Base-by-base conservation (phyloP, 1,140 invertebrate genomes). In the Halesus radiatus region DNA sequence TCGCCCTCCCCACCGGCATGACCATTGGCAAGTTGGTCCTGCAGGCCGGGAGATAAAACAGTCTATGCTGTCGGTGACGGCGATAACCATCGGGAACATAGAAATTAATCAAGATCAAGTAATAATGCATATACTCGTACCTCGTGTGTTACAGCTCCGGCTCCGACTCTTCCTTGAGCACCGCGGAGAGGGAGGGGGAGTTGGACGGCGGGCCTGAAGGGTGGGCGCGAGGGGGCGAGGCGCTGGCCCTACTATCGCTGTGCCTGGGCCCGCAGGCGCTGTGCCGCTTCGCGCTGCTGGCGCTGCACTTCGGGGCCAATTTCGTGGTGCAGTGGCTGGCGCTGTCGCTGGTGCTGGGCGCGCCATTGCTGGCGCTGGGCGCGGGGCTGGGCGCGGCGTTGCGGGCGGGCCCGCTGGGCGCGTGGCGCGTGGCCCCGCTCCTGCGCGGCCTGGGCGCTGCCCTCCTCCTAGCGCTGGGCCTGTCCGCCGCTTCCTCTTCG, bases 371-470 rank as follows among this genome's bases (percentile, higher is more conserved):
- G 76, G 96, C 95, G 50, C 91, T 98, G 62, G 94, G 97, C 86
- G 92, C 96, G 86, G 95, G 95, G 80, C 88, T 97, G 53, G 97
- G 97, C 3, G 95, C 97, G 87, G 94, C 95, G 85, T 88, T 97
- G 53, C 92, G 93, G n/a, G 92, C 94, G 0, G 96, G 96, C 0
- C 94, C 95, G 3, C 92, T 98, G 37, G 95, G 97, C 82, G 97
- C 98, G 96, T 98, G 96, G 96, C 93, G 91, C 83, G 97, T 98
- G 84, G 97, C 96, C 60, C 97, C 97, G 0, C 92, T 97, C 78
- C 97, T 97, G 86, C 94, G 96, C 89, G 95, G 95, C 6, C 94
- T 97, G 50, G 96, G 96, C 26, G 93, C 97, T 73, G 93, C 96
- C 0, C 87, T 98, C 70, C 90, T 97, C 8, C 87, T 95, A 76